Base-by-base conservation (phyloP, 2,888 invertebrate species). In the Sarcophaga caerulescens region DNA sequence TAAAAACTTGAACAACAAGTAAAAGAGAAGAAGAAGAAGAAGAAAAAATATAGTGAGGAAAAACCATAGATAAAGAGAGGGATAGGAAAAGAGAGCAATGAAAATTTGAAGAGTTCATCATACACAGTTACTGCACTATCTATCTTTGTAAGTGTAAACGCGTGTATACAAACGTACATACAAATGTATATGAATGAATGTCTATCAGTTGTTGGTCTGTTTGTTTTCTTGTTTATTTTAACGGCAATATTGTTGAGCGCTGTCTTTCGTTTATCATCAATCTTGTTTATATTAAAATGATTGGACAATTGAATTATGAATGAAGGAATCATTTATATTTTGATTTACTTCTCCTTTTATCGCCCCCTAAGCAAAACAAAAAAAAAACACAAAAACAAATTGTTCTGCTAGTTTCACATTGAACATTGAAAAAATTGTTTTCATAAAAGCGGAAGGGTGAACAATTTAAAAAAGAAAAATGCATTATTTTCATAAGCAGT, bases 281-380 rank as follows among this genome's bases (percentile, higher is more conserved):
- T 85, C 85, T 85, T 83, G 52, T 80, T 82, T 83, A 71, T 76
- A 73, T 80, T 85, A 77, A 80, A 83, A 85, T 83, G 76, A 83
- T 85, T 83, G 83, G 83, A 83, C 83, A 85, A 85, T 77, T 85
- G 83, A 80, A 83, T 85, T 76, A 83, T 77, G 77, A 85, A 80
- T 77, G 69, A 74, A 69, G 35, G 57, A 71, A 60, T 52, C n/a
- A 63, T 62, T 35, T 35, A 35, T 35, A 35, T 35, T 35, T 35
- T 52, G 52, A 52, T 52, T 75, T 62, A 45, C 25, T 45, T 35
- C 45, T 68, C 4, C 21, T 35, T 59, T 73, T 70, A 59, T 23
- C 62, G 35, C 35, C 35, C 35, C 35, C 35, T 35, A 35, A 35
- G 35, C 35, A 35, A 35, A n/a, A n/a, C n/a, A n/a, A n/a, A n/a